phyloP scores from a whole-genome alignment of 1,140 invertebrate genomes.

The Marisa cornuarietis region DNA sequence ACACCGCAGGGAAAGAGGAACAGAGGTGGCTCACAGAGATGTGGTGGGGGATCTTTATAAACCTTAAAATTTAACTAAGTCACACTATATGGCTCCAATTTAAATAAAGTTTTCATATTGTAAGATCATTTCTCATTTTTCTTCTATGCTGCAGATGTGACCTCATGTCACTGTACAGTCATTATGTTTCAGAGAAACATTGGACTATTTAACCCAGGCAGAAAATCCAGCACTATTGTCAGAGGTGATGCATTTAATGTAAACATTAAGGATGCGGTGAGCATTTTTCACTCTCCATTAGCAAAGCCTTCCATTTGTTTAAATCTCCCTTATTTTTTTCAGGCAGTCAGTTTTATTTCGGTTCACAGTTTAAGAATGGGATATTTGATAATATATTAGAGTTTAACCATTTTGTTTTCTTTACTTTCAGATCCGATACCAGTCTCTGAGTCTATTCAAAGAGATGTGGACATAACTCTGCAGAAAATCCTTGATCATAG shows the following conservation, averaged over 20 bases:
- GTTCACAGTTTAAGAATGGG: background rate
- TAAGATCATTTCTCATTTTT: background rate
- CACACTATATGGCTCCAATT: background rate
- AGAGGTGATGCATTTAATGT: constrained; percentile 23
- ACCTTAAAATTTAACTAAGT: background rate
- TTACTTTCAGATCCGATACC: constrained; percentile 16
- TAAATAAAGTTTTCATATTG: background rate
- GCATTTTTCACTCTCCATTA: background rate
- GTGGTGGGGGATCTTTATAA: background rate
- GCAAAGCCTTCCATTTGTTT: background rate
- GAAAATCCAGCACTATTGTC: constrained; percentile 35
- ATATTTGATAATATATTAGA: background rate
- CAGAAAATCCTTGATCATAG: constrained; percentile 24
- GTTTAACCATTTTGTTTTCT: background rate
- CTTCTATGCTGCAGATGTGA: background rate
- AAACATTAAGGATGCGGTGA: background rate
- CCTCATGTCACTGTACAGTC: background rate
- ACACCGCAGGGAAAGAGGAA: too few species aligned
- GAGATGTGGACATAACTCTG: constrained; percentile 24
- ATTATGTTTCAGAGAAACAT: constrained; percentile 32
- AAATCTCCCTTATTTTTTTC: background rate
- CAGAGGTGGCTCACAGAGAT: too few species aligned
- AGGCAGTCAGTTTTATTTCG: background rate
- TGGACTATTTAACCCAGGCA: constrained; percentile 39
- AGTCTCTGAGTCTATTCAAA: constrained; percentile 23